Base-by-base conservation (phyloP, 2,888 invertebrate genomes). In the Invenusta paracnida region DNA sequence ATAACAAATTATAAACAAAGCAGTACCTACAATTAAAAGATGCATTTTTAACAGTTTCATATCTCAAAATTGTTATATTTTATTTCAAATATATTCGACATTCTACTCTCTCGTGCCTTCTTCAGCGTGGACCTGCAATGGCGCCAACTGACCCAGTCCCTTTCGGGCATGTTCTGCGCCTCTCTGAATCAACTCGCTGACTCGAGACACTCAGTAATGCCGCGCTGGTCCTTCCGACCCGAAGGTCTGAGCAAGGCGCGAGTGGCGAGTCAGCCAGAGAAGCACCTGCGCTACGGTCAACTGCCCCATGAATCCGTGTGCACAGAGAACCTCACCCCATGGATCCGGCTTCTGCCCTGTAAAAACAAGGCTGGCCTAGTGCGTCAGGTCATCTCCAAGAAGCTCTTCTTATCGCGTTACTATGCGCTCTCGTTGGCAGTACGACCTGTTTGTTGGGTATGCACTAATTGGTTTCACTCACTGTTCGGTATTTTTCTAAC, bases 241-340 rank as follows among this genome's bases (percentile, higher is more conserved):
- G 93, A 92, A 86, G 95, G 96, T 67, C 93, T 94, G 73, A 73
- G 17, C 23, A 13, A 23, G 23, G 2, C 11, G 11, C 73, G 23
- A 23, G 73, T 73, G 23, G 48, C 28, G 28, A 0, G 17, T 1
- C 28, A 48, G 25, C 66, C 66, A 27, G 73, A 84, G 23, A 82
- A 88, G 13, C 88, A 88, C 81, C 87, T 91, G 27, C 88, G 92
- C 66, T 98, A 97, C 92, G 95, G 97, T 0, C 94, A 95, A n/a
- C 91, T 99, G 87, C 97, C 98, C 0, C 93, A 96, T 88, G 99
- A 99, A 93, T 95, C 96, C 89, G 96, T 98, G 0, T 99, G 99
- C 90, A 99, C 98, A 0, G 99, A 99, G 92, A 99, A 99, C 92
- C 92, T 99, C 89, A 98, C 99, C 17, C 98, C 99, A 0, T 98